Evolutionary conservation across 2,797 vertebrate genomes (phyloP).

Genomic region (Cichlasoma orientale): DNA sequence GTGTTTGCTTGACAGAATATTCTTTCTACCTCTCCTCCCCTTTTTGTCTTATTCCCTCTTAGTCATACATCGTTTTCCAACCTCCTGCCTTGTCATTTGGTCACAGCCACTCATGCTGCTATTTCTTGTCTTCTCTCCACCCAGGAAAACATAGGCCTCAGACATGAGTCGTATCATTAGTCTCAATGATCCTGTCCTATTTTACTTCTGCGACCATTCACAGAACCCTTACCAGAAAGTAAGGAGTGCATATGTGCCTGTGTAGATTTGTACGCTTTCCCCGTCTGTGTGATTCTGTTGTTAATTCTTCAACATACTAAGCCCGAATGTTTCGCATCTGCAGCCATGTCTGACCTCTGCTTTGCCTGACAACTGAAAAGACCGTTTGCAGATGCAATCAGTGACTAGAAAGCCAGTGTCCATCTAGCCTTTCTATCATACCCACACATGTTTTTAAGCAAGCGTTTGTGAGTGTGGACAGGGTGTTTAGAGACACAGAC

Average conservation of each 20-base stretch:
- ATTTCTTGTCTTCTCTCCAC: constrained; percentile 54
- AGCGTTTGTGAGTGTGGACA: constrained; percentile 56
- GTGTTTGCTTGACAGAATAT: constrained; percentile 16
- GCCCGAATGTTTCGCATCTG: constrained; percentile 48
- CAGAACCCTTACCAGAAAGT: constrained; percentile 35
- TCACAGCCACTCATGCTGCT: constrained; percentile 55
- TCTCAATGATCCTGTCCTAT: constrained; percentile 49
- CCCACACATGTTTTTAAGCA: constrained; percentile 45
- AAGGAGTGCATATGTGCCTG: background rate
- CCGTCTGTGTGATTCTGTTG: constrained; percentile 21
- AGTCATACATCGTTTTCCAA: constrained; percentile 55
- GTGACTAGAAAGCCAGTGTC: constrained; percentile 10
- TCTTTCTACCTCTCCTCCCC: background rate
- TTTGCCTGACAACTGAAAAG: constrained; percentile 46
- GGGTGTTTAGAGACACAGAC: constrained; percentile 72
- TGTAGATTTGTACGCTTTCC: constrained; percentile 13
- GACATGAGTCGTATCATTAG: constrained; percentile 61
- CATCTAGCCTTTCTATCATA: constrained; percentile 35
- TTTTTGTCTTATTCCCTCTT: constrained; percentile 28
- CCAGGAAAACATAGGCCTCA: constrained; percentile 63
- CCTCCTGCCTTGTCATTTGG: constrained; percentile 61
- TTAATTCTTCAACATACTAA: constrained; percentile 35
- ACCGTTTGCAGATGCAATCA: constrained; percentile 40
- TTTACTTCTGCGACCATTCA: constrained; percentile 49
- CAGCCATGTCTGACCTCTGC: constrained; percentile 57